Evolutionary conservation across 2,797 vertebrate genomes (phyloP), one percentile per base, ranked within the genome.

Genomic region (Sebastiscus albofasciatus): DNA sequence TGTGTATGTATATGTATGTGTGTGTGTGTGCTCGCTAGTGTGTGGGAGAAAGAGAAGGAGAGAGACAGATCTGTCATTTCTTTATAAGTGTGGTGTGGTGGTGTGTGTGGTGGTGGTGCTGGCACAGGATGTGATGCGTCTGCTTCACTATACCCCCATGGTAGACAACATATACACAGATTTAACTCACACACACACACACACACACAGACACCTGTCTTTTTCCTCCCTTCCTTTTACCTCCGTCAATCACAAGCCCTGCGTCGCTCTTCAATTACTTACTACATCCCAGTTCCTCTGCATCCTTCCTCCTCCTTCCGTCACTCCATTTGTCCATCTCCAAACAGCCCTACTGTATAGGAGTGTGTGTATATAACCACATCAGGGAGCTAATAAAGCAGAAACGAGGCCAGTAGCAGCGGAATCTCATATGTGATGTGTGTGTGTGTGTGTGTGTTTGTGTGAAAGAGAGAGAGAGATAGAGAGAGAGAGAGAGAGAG

Each of bases 341-440:
- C 65, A 69, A 82, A 80, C 59, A 89, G 70, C 81, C 68, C 67
- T 62, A 69, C 85, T 87, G 61, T 83, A 87, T 88, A 78, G 80
- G 42, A 16, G 62, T 67, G 65, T 67, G 80, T 89, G 89, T 84
- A 27, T 84, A 31, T 89, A 90, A 92, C 86, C 67, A 81, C 86
- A 89, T 92, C 88, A 90, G 87, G 85, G 93, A 90, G 83, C 79
- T 88, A 88, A 92, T 94, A 91, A 90, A 91, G 85, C 87, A 81
- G 88, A 91, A 92, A 90, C 34, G 75, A 92, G 90, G 88, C 81
- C 86, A 90, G 86, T 77, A 90, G 81, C 66, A 58, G 83, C 31
- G 54, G 75, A 88, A 84, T 83, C 67, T 89, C 72, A 78, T 86
- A 87, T 75, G 74, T 82, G 72, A 54, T 80, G 72, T 73, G 46